phyloP scores from a whole-genome alignment of 2,888 invertebrate genomes.

The Frankliniella intonsa region DNA sequence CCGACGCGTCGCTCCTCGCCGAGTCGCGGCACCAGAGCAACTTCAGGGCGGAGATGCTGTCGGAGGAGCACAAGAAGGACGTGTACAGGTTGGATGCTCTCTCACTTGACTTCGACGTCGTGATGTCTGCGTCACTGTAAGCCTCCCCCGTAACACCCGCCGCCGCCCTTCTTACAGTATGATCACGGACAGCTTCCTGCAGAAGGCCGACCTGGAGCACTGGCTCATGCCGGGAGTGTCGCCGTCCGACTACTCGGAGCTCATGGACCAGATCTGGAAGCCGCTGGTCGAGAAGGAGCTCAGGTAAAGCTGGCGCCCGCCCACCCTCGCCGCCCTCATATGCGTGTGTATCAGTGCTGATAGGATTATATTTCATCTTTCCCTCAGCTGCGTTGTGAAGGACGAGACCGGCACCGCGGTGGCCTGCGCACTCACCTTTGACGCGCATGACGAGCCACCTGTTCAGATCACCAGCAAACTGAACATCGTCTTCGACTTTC shows the following conservation, averaged over 20 bases:
- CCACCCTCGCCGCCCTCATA: not conserved
- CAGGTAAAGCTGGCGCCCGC: constrained; percentile 39
- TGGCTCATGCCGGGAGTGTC: constrained; percentile 68
- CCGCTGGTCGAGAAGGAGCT: constrained; percentile 63
- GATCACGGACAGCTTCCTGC: constrained; percentile 77
- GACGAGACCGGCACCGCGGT: constrained; percentile 55
- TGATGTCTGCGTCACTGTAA: constrained; percentile 15
- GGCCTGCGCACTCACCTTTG: constrained; percentile 74
- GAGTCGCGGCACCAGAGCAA: not conserved
- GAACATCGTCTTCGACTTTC: constrained; percentile 68
- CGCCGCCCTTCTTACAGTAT: constrained; percentile 55
- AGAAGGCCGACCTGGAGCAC: constrained; percentile 79
- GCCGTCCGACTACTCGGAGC: constrained; percentile 62
- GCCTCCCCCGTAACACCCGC: constrained; percentile 22
- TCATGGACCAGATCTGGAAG: constrained; percentile 66
- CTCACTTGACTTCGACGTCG: not conserved
- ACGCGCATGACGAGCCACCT: constrained; percentile 74
- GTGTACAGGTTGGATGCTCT: constrained; percentile 64
- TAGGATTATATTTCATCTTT: constrained; percentile 12
- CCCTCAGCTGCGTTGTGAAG: constrained; percentile 62
- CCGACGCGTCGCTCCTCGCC: constrained; percentile 1
- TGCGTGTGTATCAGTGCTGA: not conserved
- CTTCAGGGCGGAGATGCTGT: constrained; percentile 51
- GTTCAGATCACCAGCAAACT: constrained; percentile 64
- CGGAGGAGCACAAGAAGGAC: constrained; percentile 59